Evolutionary conservation across 2,113 vertebrate genomes (phyloP).

Genomic region (Ptyas mucosa): DNA sequence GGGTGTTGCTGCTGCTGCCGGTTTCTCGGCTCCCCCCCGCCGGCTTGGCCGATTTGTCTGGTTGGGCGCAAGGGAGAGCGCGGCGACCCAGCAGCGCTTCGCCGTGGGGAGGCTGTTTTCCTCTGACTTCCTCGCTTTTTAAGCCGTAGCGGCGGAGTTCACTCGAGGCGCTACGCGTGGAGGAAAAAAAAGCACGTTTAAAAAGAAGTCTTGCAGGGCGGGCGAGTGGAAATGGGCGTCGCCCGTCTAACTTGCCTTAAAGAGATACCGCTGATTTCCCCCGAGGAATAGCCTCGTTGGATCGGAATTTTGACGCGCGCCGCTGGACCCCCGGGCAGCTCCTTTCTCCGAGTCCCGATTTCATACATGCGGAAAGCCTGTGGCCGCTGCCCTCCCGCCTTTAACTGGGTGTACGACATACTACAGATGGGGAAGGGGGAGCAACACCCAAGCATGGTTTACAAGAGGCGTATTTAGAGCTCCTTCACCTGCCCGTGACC

Average conservation of each 20-base stretch:
- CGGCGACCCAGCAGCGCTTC: conserved; percentile 15
- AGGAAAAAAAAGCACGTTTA: background rate
- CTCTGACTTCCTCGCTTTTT: background rate
- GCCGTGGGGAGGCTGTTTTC: background rate
- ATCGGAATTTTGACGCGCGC: background rate
- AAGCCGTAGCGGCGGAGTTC: background rate
- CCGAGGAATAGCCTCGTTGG: background rate
- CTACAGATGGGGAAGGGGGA: accelerated
- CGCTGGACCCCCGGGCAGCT: background rate
- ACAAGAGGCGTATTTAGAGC: background rate
- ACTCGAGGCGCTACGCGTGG: background rate
- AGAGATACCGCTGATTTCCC: conserved; percentile 14
- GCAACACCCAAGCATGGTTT: background rate
- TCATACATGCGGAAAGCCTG: background rate
- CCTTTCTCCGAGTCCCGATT: too few relatives aligned
- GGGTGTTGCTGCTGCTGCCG: conserved; percentile 29
- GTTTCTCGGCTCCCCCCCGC: conserved; percentile 45
- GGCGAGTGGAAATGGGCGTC: background rate
- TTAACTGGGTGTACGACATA: background rate
- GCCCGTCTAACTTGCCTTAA: conserved; percentile 13
- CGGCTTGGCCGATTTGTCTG: conserved; percentile 19
- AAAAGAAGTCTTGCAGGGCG: background rate
- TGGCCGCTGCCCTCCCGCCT: background rate
- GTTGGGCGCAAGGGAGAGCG: conserved; percentile 44
- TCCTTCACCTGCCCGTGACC: background rate